phyloP scores from a whole-genome alignment of 2,113 vertebrate species.

The Rallus limicola region DNA sequence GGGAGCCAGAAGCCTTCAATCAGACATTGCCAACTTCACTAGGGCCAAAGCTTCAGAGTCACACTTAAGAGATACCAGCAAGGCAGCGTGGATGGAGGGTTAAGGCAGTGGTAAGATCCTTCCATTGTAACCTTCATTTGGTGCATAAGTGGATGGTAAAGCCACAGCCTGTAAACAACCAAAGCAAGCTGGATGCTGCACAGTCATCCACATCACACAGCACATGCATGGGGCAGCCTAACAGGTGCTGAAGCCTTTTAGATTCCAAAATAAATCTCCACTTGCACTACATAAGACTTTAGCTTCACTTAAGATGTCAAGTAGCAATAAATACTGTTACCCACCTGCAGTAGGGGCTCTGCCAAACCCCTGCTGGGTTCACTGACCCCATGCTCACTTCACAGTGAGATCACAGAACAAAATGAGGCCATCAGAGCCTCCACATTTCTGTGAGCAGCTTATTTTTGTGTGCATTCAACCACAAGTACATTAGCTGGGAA shows the following conservation, averaged over 20 bases:
- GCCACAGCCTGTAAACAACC: neutral
- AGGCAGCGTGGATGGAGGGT: neutral
- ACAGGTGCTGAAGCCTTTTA: neutral
- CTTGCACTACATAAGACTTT: neutral
- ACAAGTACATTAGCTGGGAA: neutral
- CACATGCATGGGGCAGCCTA: neutral
- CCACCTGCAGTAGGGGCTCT: neutral
- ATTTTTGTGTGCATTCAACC: neutral
- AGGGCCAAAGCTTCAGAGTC: neutral
- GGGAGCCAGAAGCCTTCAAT: neutral
- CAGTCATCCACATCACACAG: neutral
- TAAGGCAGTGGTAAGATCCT: neutral
- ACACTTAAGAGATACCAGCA: neutral
- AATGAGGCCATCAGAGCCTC: neutral
- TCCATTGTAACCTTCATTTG: neutral
- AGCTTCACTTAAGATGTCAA: neutral
- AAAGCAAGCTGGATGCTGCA: neutral
- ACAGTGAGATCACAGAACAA: neutral
- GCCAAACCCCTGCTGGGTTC: neutral
- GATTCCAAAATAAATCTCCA: neutral
- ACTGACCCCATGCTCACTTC: neutral
- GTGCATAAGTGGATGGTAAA: neutral
- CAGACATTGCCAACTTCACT: neutral
- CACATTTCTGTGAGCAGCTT: neutral
- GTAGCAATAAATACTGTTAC: neutral